Evolutionary conservation across 1,140 invertebrate species (phyloP), one percentile per base, ranked within the genome.

Genomic region (Trachymyrmex cornetzi): DNA sequence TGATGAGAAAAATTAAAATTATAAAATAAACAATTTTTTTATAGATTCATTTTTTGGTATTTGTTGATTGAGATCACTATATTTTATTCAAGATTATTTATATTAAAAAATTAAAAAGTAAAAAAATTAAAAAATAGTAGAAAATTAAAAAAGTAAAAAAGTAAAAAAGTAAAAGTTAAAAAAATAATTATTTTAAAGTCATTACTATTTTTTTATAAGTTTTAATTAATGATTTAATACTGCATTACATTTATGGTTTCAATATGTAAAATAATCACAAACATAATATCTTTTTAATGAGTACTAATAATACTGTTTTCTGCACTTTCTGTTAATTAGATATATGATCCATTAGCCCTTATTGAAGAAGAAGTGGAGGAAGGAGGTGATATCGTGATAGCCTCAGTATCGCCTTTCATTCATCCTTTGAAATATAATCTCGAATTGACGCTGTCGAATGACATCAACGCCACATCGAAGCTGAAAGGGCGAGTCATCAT

Each of bases 361-460:
- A 86, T 91, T 44, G 72, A 85, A 27, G 86, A 90, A 24, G 89
- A 88, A 22, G 87, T 88, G 44, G 91, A 91, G 2, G 87, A 86
- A 14, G 19, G 14, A 6, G 38, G 6, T 1, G 89, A 90, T 19
- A 19, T 0, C 14, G 30, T 34, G 2, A 44, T 53, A 0, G 90
- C 67, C 77, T 48, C 75, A 11, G 85, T 93, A 16, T 90, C 93
- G 0, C 53, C 87, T 48, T 87, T 63, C 19, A 61, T 94, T 53
- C 80, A 84, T 67, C 93, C 94, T 9, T 63, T 67, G 27, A 88
- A 86, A n/a, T 94, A 94, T 87, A 57, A 63, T 0, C 81, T 94
- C 16, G 88, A 92, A 48, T 86, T 94, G 61, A 88, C 61, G 44
- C 90, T 92, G 12, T 84, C 90, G n/a, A 66, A 90, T 44, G 85